Base-by-base conservation (phyloP, 2,797 vertebrate genomes). In the Enteromius mattozi region DNA sequence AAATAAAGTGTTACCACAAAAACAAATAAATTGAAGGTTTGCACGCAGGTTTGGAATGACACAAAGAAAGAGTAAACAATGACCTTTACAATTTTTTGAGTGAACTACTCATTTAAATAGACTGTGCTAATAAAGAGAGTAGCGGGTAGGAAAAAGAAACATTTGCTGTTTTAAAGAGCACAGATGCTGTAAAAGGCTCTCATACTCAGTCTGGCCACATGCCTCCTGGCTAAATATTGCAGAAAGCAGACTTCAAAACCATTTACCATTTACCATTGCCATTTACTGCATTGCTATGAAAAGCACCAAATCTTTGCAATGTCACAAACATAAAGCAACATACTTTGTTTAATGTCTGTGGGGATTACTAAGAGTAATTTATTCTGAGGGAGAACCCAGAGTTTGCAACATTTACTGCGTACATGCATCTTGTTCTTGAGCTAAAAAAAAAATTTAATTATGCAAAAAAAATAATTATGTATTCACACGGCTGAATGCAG, bases 151-250 rank as follows among this genome's bases (percentile, higher is more conserved):
- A 63, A 87, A 90, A 87, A 88, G 80, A 90, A 87, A 90, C 87
- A 91, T 91, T 90, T 93, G 91, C 94, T 92, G 21, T 45, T 79
- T 65, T 66, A 79, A 66, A 80, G 4, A 27, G 49, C 37, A 81
- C 3, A 81, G 19, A 12, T 30, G 12, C 21, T 42, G 51, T 54
- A 19, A 59, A 42, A 92, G 91, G 90, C 89, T 92, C 83, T 89
- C 86, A 86, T 90, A 92, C 91, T 91, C 84, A 89, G 88, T 90
- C 86, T 82, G 83, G 92, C 92, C 91, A 93, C 90, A 91, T 90
- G 90, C 91, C 91, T 72, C 86, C 78, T 85, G 89, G 90, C 91
- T 93, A 89, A 92, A 86, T 87, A 70, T 90, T 84, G 83, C 89
- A 88, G 90, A 92, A 92, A 94, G 88, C 88, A 87, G 89, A 88